phyloP scores from a whole-genome alignment of 2,888 invertebrate genomes.

The Ectemnius continuus region DNA sequence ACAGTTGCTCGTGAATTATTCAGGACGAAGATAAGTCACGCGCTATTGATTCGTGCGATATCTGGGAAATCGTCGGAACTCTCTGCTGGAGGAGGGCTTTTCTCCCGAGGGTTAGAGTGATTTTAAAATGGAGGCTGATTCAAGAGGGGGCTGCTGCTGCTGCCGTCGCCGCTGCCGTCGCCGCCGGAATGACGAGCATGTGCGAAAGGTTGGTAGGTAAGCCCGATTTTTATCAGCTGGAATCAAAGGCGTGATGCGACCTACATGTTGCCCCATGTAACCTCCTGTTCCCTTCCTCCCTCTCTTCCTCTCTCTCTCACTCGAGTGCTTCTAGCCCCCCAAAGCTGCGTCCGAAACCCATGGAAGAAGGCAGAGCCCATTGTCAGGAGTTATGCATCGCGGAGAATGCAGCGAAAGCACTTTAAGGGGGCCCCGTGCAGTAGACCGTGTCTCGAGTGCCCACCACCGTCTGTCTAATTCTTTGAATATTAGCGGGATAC shows the following conservation, averaged over 20 bases:
- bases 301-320: slow-evolving; percentile 6
- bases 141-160: not conserved
- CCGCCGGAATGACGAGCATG: slow-evolving; percentile 25
- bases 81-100: not conserved
- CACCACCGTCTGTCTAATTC: slow-evolving; percentile 68
- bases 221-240: slow-evolving; percentile 52
- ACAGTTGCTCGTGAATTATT: not conserved
- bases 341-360: slow-evolving; percentile 24
- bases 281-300: slow-evolving; percentile 29
- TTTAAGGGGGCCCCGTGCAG: slow-evolving; percentile 65
- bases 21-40: no score
- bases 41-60: no score
- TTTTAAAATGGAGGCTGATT: not conserved
- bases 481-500: slow-evolving; percentile 67
- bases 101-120: not conserved
- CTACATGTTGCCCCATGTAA: slow-evolving; percentile 58
- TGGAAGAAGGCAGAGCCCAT: slow-evolving; percentile 45
- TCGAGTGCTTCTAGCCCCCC: slow-evolving; percentile 51
- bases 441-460: slow-evolving; percentile 68
- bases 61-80: not conserved
- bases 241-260: slow-evolving; percentile 43
- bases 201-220: slow-evolving; percentile 43
- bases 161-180: no score
- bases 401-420: slow-evolving; percentile 62
- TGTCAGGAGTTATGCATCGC: slow-evolving; percentile 53